These are phyloP conservation scores for Pseudococcus viburni DNA, from an alignment of 2,888 invertebrate species.

Conservation along the genomic window DNA sequence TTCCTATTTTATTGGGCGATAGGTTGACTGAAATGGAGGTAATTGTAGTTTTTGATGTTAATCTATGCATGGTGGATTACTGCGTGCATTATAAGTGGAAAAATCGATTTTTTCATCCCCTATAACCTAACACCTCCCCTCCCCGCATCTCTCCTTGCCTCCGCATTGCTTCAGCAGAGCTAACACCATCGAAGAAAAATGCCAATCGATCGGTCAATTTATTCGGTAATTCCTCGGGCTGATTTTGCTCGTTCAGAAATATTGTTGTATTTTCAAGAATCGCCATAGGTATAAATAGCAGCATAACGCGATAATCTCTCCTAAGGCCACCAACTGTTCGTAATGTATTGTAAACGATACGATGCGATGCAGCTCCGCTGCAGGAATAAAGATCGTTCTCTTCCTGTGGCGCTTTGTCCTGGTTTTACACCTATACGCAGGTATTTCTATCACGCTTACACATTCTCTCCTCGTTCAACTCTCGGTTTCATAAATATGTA, in stretches of 20 bases:
- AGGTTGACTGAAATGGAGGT: no score
- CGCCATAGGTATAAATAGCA: not conserved
- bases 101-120: no score
- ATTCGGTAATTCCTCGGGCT: not conserved
- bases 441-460: not conserved
- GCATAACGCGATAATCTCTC: slow-evolving; percentile 2
- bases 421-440: not conserved
- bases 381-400: slow-evolving; percentile 19
- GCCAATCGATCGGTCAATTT: not conserved
- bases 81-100: no score
- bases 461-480: not conserved
- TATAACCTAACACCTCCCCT: no score
- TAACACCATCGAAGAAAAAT: not conserved
- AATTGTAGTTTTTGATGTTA: no score
- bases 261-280: slow-evolving; percentile 3
- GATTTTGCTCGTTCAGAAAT: not conserved
- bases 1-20: no score
- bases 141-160: not conserved
- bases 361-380: slow-evolving; percentile 1
- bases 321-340: slow-evolving; percentile 9
- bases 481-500: not conserved
- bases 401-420: slow-evolving; percentile 43
- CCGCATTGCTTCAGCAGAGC: not conserved
- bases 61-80: no score
- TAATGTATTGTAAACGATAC: not conserved